Conservation (phyloP, 2,113 vertebrate species). For the Esox niger region DNA sequence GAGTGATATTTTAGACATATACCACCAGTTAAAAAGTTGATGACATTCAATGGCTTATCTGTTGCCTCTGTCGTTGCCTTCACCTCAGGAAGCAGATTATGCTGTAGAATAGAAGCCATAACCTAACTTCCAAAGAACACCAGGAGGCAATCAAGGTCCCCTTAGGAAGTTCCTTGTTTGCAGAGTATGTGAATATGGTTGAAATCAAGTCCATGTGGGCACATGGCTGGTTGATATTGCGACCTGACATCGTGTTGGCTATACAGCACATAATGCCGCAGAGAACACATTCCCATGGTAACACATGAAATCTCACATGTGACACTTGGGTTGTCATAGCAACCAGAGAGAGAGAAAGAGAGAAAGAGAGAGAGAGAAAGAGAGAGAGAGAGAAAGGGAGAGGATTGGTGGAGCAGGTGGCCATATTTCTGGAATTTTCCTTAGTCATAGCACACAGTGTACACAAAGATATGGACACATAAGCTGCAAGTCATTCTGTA, state of each 20-base stretch:
- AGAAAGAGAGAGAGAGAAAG: too few relatives aligned
- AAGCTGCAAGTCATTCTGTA: background rate
- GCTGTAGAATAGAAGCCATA: too few relatives aligned
- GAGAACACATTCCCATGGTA: slow-evolving; percentile 61
- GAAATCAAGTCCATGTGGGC: slow-evolving; percentile 4
- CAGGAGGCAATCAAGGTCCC: too few relatives aligned
- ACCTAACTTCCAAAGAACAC: too few relatives aligned
- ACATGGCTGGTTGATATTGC: background rate
- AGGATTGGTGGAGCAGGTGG: slow-evolving; percentile 42
- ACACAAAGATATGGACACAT: too few relatives aligned
- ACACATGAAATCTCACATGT: slow-evolving; percentile 54
- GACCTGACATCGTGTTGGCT: slow-evolving; percentile 22
- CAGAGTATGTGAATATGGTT: background rate
- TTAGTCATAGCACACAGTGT: slow-evolving; percentile 18
- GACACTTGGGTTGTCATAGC: slow-evolving; percentile 63
- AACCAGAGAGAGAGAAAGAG: slow-evolving; percentile 43
- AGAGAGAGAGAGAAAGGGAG: slow-evolving; percentile 9
- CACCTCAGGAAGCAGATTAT: too few relatives aligned
- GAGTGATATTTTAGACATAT: too few relatives aligned
- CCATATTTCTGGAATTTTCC: slow-evolving; percentile 41
- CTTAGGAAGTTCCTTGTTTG: too few relatives aligned
- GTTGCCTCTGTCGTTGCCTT: background rate
- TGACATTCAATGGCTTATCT: too few relatives aligned
- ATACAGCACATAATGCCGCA: slow-evolving; percentile 20
- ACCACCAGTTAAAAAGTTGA: too few relatives aligned